These are phyloP conservation scores for Prunella himalayana DNA, from an alignment of 2,113 vertebrate genomes.

Conservation along the genomic window DNA sequence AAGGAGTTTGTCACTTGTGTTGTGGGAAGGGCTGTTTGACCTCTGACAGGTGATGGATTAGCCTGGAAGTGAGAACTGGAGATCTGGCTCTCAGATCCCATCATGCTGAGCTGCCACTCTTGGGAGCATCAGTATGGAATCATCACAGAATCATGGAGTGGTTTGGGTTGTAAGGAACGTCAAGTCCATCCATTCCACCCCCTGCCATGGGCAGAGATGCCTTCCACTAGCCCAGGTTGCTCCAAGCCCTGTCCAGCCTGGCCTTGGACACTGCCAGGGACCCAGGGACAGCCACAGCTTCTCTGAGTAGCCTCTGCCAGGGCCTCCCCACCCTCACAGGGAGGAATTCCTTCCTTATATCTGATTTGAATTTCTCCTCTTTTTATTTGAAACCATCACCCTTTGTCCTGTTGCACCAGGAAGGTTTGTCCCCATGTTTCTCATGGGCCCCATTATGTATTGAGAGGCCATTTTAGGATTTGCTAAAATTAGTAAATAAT, in stretches of 20 bases:
- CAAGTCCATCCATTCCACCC: not conserved
- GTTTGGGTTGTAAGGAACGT: not conserved
- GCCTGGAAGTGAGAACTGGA: not conserved
- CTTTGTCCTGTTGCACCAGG: not conserved
- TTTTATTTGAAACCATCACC: not conserved
- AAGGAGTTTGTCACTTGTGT: not conserved
- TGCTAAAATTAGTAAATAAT: not conserved
- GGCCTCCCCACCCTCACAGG: accelerated
- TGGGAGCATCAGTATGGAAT: not conserved
- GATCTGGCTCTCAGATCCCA: not conserved
- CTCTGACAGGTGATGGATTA: not conserved
- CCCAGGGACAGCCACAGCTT: not conserved
- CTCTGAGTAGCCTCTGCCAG: not conserved
- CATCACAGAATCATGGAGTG: not conserved
- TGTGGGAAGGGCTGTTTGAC: not conserved
- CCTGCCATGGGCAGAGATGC: not conserved
- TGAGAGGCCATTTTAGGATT: not conserved
- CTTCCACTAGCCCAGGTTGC: accelerated
- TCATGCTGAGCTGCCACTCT: not conserved
- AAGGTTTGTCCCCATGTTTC: not conserved
- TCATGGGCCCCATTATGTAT: not conserved
- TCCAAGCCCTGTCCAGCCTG: accelerated
- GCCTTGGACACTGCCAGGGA: not conserved
- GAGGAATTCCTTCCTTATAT: not conserved
- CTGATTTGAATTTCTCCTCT: not conserved